Evolutionary conservation across 2,888 invertebrate species (phyloP), one percentile per base, ranked within the genome.

Genomic region (Apamea sordens): DNA sequence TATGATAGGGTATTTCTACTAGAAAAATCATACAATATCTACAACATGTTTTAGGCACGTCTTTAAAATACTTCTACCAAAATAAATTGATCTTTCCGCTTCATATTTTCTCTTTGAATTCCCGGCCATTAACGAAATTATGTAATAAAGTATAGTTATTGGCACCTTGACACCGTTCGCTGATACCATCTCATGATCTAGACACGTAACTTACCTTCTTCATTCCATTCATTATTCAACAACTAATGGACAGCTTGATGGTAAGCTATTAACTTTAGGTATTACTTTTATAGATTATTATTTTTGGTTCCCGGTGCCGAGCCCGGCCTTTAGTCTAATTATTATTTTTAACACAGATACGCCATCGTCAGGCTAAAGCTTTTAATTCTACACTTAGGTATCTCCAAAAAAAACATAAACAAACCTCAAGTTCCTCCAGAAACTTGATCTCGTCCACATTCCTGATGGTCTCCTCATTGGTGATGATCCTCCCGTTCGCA

Each of bases 341-440:
- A 24, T 15, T 70, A 11, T 32, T 36, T 75, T 18, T 44, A 21
- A 36, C 21, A 71, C 3, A 36, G 18, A 11, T n/a, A 50, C 21
- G 10, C 44, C 6, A 24, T 64, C 11, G 3, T 3, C 4, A 18
- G 24, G 65, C 4, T 3, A 50, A 73, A 63, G 3, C 3, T 50
- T 18, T 50, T 11, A 24, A 32, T n/a, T 65, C 28, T 7, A 63
- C 4, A n/a, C 24, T 5, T 24, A 24, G 11, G 2, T 5, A n/a
- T 8, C 0, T 21, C 4, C 10, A 56, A 32, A 21, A 24, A 44
- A 21, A 79, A 36, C 2, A 1, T 3, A 32, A 61, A 85, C 81
- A 75, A 93, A 96, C 96, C 95, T 97, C 96, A 50, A 96, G 84
- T 76, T 97, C 95, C 78, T 97, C 96, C 80, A 97, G 86, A 87